A percentile compares a stretch with the other conserved stretches of the same genome.
These are phyloP conservation scores for Indicator maculatus DNA, from an alignment of 2,113 vertebrate genomes.

Conservation along the genomic window DNA sequence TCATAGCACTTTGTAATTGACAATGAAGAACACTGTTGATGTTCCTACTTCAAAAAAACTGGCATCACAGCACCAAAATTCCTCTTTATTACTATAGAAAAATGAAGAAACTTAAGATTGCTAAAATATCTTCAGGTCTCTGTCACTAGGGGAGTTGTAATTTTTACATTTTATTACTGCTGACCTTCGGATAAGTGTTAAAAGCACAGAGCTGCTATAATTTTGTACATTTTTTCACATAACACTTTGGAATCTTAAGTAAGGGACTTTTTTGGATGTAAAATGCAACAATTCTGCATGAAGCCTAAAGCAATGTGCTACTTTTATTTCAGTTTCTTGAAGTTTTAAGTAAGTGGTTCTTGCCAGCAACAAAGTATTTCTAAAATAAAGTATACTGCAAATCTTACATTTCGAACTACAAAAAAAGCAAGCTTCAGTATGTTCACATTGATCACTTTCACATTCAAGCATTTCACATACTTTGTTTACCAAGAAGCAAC, in stretches of 20 bases:
- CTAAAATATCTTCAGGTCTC: neutral
- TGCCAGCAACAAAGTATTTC: neutral
- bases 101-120: neutral
- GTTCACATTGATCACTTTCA: neutral
- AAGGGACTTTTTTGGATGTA: neutral
- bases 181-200: neutral
- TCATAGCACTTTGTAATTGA: neutral
- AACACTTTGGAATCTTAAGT: neutral
- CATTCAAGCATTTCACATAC: neutral
- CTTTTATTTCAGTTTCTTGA: neutral
- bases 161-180: neutral
- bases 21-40: neutral
- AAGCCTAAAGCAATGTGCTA: neutral
- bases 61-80: neutral
- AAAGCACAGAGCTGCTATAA: neutral
- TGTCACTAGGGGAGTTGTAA: neutral
- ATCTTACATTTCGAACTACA: neutral
- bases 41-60: neutral
- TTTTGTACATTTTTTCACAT: neutral
- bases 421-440: neutral
- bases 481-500: neutral
- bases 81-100: neutral
- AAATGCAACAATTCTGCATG: neutral
- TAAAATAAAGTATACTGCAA: neutral
- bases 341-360: neutral